phyloP scores from a whole-genome alignment of 2,113 vertebrate genomes.

The Zonotrichia leucophrys region DNA sequence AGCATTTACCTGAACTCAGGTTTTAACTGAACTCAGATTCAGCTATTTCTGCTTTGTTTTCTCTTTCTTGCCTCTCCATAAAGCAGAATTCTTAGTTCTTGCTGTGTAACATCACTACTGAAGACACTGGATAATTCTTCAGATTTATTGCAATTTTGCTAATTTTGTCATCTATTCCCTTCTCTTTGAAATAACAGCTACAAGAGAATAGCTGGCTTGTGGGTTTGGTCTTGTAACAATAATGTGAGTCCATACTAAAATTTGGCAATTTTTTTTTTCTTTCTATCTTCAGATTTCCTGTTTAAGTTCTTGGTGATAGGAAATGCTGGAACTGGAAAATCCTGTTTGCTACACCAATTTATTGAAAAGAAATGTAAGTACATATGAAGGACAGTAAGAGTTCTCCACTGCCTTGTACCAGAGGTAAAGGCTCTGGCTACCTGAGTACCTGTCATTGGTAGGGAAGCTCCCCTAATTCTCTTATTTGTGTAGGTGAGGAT shows the following conservation, averaged over 20 bases:
- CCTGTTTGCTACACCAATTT: conserved; percentile 80
- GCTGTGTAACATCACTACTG: neutral
- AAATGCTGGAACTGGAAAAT: conserved; percentile 82
- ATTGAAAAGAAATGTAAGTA: conserved; percentile 84
- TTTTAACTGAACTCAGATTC: neutral
- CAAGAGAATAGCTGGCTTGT: neutral
- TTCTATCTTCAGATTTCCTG: conserved; percentile 74
- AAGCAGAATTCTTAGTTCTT: neutral
- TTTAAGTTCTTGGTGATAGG: conserved; percentile 85
- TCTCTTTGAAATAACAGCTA: neutral
- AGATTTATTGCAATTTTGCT: neutral
- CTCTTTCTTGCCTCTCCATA: neutral
- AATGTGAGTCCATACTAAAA: neutral
- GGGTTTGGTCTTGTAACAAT: neutral
- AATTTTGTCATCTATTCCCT: neutral
- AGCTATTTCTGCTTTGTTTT: neutral
- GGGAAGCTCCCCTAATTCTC: neutral
- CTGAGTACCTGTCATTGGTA: neutral
- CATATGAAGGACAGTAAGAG: neutral
- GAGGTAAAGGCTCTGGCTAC: neutral
- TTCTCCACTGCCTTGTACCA: neutral
- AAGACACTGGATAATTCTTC: neutral
- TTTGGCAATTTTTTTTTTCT: neutral
- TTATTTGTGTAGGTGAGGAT: neutral
- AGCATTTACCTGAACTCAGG: neutral